These are phyloP conservation scores for Fulmarus glacialis DNA, from an alignment of 2,113 vertebrate genomes.

Conservation along the genomic window DNA sequence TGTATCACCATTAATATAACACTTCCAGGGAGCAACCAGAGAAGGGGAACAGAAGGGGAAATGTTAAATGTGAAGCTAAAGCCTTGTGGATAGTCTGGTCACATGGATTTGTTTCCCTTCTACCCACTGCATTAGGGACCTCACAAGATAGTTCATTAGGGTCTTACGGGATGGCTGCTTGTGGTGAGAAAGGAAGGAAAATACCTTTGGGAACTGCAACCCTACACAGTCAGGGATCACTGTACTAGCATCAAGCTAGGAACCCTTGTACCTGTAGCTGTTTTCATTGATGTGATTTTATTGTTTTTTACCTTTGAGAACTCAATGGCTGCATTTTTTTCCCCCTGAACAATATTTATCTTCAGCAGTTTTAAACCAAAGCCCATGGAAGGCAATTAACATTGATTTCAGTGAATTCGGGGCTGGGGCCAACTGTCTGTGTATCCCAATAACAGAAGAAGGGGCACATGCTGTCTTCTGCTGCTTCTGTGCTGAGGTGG, in stretches of 20 bases:
- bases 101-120: not conserved
- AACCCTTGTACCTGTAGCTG: not conserved
- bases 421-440: not conserved
- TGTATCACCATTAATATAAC: not conserved
- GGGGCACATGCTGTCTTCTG: not conserved
- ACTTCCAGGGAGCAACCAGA: not conserved
- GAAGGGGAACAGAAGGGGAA: not conserved
- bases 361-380: not conserved
- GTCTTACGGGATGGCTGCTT: not conserved
- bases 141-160: not conserved
- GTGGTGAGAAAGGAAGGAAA: not conserved
- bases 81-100: not conserved
- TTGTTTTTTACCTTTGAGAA: not conserved
- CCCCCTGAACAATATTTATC: not conserved
- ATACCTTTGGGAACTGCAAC: not conserved
- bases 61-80: not conserved
- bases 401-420: not conserved
- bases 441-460: not conserved
- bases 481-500: not conserved
- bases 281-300: not conserved
- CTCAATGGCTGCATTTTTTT: not conserved
- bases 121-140: not conserved
- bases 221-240: not conserved
- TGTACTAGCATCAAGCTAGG: not conserved
- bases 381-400: not conserved